Percentiles rank a stretch among this genome's conserved stretches.
Conservation (phyloP, 1,140 invertebrate species). For the Stegodyphus mimosarum region DNA sequence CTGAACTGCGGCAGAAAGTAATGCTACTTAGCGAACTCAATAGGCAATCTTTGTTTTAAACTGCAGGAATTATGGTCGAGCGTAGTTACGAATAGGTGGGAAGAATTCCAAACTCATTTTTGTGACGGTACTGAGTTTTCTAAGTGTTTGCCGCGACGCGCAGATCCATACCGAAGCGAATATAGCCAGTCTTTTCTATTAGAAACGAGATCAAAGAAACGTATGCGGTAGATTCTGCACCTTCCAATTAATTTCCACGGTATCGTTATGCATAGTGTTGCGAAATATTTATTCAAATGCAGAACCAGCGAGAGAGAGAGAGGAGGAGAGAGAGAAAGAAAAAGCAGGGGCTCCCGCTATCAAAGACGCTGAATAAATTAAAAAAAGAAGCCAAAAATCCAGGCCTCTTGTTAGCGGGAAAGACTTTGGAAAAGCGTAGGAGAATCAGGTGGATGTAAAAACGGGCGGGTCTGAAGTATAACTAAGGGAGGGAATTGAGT, state of each 20-base stretch:
- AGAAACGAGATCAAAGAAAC: slow-evolving; percentile 38
- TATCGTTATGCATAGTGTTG: slow-evolving; percentile 49
- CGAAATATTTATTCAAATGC: slow-evolving; percentile 61
- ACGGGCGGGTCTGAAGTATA: slow-evolving; percentile 12
- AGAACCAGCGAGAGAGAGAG: slow-evolving; percentile 26
- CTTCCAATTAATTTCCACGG: slow-evolving; percentile 50
- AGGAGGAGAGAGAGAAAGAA: slow-evolving; percentile 14
- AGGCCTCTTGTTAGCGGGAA: slow-evolving; percentile 56
- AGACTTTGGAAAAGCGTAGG: slow-evolving; percentile 29
- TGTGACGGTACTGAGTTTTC: neutral
- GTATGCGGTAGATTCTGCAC: slow-evolving; percentile 14
- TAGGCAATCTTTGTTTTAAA: too few relatives aligned
- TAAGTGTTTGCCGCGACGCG: neutral
- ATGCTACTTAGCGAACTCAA: too few relatives aligned
- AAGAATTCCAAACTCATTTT: slow-evolving; percentile 25
- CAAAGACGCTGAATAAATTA: slow-evolving; percentile 61
- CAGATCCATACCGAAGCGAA: neutral
- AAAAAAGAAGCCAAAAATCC: slow-evolving; percentile 56
- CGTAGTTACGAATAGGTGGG: neutral
- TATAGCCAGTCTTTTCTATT: neutral
- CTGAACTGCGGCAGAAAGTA: too few relatives aligned
- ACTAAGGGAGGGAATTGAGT: slow-evolving; percentile 3
- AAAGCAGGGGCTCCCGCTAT: slow-evolving; percentile 13
- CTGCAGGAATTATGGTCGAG: neutral
- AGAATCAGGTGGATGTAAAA: slow-evolving; percentile 54